Percentiles rank a stretch among this genome's conserved stretches.
Conservation (phyloP, 2,797 vertebrate species). For the Meriones psammophilus region DNA sequence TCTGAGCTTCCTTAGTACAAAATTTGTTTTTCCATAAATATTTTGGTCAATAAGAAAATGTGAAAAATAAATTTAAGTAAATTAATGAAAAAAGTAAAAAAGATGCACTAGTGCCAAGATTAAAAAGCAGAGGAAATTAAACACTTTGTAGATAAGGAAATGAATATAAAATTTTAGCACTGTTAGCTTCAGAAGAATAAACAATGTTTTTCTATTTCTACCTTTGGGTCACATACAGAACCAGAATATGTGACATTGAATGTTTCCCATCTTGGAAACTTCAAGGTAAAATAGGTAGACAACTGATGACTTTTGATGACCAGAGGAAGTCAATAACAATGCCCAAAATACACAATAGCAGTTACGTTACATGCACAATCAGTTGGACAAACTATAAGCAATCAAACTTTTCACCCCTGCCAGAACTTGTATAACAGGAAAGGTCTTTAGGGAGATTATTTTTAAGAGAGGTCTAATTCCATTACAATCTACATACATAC, state of each 20-base stretch:
- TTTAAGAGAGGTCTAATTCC: neutral
- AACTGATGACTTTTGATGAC: neutral
- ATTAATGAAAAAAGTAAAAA: neutral
- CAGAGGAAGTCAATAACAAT: neutral
- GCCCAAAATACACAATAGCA: neutral
- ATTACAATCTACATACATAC: neutral
- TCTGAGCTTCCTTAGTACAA: constrained; percentile 63
- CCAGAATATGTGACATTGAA: neutral
- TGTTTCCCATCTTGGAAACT: neutral
- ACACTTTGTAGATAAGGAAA: neutral
- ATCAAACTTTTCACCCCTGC: no score
- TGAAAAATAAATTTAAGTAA: constrained; percentile 12
- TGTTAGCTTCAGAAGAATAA: neutral
- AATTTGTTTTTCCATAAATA: constrained; percentile 47
- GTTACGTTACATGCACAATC: neutral
- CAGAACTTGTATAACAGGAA: neutral
- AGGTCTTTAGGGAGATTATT: neutral
- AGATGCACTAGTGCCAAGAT: neutral
- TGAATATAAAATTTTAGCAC: neutral
- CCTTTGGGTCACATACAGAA: neutral
- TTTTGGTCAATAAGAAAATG: constrained; percentile 17
- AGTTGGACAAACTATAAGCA: neutral
- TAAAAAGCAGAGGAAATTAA: neutral
- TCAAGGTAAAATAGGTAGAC: neutral
- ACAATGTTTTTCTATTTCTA: neutral